A percentile compares a stretch with the other conserved stretches of the same genome.
Conservation (phyloP, 2,113 vertebrate species). For the Tinamus guttatus region DNA sequence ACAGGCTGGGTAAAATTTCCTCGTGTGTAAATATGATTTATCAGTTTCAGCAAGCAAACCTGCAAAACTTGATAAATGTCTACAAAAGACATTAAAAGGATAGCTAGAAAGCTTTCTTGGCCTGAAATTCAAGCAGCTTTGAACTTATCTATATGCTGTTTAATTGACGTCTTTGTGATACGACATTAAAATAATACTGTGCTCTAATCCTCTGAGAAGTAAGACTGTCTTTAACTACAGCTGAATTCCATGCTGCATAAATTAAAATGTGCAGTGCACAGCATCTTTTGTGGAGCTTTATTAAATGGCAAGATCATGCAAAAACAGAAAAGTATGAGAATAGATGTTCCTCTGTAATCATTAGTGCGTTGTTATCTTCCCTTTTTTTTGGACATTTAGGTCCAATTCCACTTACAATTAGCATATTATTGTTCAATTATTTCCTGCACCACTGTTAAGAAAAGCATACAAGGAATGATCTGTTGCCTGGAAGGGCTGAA, state of each 20-base stretch:
- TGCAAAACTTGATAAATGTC: conserved; percentile 52
- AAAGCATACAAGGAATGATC: not conserved
- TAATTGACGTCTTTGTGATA: conserved; percentile 32
- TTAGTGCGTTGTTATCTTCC: conserved; percentile 1
- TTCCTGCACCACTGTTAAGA: conserved; percentile 35
- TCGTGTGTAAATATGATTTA: conserved; percentile 41
- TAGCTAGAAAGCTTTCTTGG: conserved; percentile 36
- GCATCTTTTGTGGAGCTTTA: conserved; percentile 43
- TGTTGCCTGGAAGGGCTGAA: not conserved
- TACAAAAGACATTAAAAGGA: conserved; percentile 33
- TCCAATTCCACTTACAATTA: conserved; percentile 47
- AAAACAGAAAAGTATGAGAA: conserved; percentile 42
- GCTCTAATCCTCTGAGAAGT: conserved; percentile 65
- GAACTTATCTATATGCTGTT: not conserved
- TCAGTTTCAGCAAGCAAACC: conserved; percentile 38
- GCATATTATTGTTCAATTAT: conserved; percentile 21
- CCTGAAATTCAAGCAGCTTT: conserved; percentile 1
- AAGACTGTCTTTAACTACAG: conserved; percentile 8
- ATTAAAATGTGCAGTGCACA: conserved; percentile 55
- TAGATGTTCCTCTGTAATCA: not conserved
- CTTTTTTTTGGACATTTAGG: not conserved
- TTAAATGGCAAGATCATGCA: conserved; percentile 67
- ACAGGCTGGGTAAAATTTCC: not conserved
- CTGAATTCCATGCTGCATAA: conserved; percentile 57
- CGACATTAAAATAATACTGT: conserved; percentile 3